Percentiles rank a stretch among this genome's conserved stretches.
phyloP scores from a whole-genome alignment of 2,113 vertebrate species.

The Dolichotis patagonum region DNA sequence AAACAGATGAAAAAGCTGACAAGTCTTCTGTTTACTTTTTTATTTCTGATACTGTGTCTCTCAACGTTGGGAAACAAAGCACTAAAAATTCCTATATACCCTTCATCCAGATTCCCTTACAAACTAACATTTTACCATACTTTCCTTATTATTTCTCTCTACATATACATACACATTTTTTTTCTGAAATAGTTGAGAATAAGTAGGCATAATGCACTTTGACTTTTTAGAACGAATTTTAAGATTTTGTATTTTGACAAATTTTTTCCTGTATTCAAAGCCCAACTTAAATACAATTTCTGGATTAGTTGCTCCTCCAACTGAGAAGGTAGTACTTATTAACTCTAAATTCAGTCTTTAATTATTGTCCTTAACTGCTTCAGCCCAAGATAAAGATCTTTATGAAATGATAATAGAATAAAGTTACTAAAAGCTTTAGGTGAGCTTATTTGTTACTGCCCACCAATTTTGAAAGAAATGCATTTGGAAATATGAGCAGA shows the following conservation, averaged over 20 bases:
- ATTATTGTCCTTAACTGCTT: slow-evolving; percentile 12
- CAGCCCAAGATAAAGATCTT: not conserved
- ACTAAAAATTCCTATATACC: not conserved
- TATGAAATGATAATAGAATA: not conserved
- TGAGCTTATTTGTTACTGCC: not conserved
- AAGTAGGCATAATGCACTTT: not conserved
- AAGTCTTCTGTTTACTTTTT: not conserved
- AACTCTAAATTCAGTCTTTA: slow-evolving; percentile 40
- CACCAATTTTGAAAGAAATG: slow-evolving; percentile 28
- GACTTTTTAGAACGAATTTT: slow-evolving; percentile 24
- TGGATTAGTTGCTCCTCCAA: slow-evolving; percentile 4
- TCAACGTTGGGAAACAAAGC: not conserved
- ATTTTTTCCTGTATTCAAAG: slow-evolving; percentile 28
- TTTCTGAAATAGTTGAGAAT: not conserved
- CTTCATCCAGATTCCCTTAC: slow-evolving; percentile 10
- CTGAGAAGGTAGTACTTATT: not conserved
- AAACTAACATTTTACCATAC: not conserved
- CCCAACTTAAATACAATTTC: slow-evolving; percentile 22
- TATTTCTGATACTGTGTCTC: slow-evolving; percentile 15
- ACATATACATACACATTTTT: not conserved
- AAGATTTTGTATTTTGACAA: slow-evolving; percentile 23
- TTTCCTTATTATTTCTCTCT: not conserved
- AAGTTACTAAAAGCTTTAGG: slow-evolving; percentile 21
- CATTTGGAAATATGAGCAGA: not conserved
- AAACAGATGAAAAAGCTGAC: not conserved